Conservation (phyloP, 2,797 vertebrate genomes). For the Morus bassanus region DNA sequence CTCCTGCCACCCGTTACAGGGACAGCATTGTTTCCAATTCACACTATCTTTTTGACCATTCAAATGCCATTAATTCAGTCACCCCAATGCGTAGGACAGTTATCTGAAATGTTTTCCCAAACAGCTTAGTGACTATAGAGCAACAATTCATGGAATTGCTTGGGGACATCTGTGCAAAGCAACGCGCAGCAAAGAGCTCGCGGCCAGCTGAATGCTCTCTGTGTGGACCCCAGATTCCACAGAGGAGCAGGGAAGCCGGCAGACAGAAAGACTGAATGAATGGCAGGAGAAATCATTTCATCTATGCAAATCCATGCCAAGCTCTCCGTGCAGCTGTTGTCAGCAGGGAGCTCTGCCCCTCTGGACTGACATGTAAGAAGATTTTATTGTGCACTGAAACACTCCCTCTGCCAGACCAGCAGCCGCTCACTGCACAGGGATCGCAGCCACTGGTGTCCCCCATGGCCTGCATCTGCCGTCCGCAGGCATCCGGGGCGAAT, state of each 20-base stretch:
- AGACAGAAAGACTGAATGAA: conserved; percentile 68
- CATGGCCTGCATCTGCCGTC: neutral
- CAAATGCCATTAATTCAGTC: conserved; percentile 90
- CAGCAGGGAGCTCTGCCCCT: conserved; percentile 55
- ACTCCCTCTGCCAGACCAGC: neutral
- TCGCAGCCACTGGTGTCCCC: neutral
- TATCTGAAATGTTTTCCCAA: conserved; percentile 88
- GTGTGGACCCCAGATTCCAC: conserved; percentile 73
- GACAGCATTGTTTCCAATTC: conserved; percentile 84
- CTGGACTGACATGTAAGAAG: neutral
- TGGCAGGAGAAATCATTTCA: conserved; percentile 70
- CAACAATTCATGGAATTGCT: conserved; percentile 87
- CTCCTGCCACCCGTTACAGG: conserved; percentile 76
- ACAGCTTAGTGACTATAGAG: conserved; percentile 81
- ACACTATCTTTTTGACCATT: conserved; percentile 82
- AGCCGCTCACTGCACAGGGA: neutral
- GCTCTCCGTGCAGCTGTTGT: conserved; percentile 44
- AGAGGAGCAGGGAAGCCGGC: conserved; percentile 34
- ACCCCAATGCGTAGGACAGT: conserved; percentile 86
- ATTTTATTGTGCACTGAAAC: neutral
- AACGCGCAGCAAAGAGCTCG: conserved; percentile 68
- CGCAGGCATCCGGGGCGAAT: rapidly evolving
- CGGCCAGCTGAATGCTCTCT: conserved; percentile 75
- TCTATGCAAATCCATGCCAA: conserved; percentile 71
- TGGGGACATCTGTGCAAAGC: conserved; percentile 83